Conservation (phyloP, 1,140 invertebrate genomes). For the Neotoxoptera formosana region DNA sequence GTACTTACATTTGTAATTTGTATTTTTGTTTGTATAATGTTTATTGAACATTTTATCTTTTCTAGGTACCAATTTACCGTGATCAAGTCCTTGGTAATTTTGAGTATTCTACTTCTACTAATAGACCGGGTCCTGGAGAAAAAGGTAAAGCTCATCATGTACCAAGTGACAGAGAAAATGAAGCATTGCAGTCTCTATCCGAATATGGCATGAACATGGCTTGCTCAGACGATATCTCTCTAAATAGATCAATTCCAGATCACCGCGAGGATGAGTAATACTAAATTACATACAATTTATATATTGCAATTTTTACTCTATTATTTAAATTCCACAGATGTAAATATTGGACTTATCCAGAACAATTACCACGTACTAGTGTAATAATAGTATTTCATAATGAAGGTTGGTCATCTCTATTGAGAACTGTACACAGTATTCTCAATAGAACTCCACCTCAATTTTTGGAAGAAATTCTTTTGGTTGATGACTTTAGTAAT, state of each 20-base stretch:
- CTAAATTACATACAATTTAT: neutral
- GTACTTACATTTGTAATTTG: neutral
- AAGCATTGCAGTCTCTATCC: conserved; percentile 76
- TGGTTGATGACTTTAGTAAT: conserved; percentile 97
- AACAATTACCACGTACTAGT: conserved; percentile 85
- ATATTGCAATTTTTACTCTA: neutral
- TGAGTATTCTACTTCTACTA: conserved; percentile 71
- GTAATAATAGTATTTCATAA: conserved; percentile 99
- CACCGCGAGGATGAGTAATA: conserved; percentile 82
- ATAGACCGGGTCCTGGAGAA: conserved; percentile 82
- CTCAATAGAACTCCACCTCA: conserved; percentile 90
- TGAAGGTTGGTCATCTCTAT: conserved; percentile 93
- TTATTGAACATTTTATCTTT: neutral
- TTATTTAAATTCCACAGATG: conserved; percentile 69
- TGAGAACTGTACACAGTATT: conserved; percentile 96
- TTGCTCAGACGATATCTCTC: conserved; percentile 91
- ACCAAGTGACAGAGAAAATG: conserved; percentile 71
- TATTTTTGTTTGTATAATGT: neutral
- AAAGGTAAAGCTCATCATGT: conserved; percentile 80
- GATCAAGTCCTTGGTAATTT: conserved; percentile 68
- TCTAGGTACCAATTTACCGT: conserved; percentile 30
- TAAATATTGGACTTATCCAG: conserved; percentile 95
- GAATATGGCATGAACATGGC: conserved; percentile 98
- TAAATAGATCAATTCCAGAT: conserved; percentile 83
- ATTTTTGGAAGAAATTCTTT: conserved; percentile 92